These are phyloP conservation scores for Lymantria dispar DNA, from an alignment of 2,888 invertebrate genomes.

Conservation along the genomic window DNA sequence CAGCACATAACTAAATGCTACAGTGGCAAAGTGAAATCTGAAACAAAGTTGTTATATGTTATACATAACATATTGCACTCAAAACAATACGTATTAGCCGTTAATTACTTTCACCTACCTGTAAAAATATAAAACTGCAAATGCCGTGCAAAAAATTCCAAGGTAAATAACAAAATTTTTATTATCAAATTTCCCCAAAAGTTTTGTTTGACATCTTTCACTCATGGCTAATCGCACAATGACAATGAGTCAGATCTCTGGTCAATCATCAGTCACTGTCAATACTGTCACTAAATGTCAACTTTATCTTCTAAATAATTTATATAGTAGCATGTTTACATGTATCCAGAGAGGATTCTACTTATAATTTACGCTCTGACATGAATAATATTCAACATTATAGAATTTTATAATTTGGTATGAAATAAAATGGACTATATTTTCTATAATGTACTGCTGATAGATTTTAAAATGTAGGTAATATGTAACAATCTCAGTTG, in stretches of 20 bases:
- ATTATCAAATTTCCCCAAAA: slow-evolving; percentile 72
- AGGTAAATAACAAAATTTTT: slow-evolving; percentile 74
- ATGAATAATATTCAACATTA: too few species aligned
- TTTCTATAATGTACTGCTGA: too few species aligned
- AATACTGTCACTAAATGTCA: neutral
- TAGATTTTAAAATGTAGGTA: too few species aligned
- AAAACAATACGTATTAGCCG: slow-evolving; percentile 8
- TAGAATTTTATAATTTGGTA: too few species aligned
- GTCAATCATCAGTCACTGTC: neutral
- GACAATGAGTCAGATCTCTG: slow-evolving; percentile 34
- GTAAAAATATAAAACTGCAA: slow-evolving; percentile 70
- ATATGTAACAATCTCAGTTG: too few species aligned
- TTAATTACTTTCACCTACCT: slow-evolving; percentile 46
- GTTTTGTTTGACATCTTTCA: slow-evolving; percentile 79
- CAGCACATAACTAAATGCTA: slow-evolving; percentile 72
- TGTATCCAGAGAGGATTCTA: too few species aligned
- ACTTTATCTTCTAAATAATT: neutral
- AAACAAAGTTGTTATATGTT: slow-evolving; percentile 41
- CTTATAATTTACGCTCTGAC: too few species aligned
- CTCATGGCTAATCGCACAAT: slow-evolving; percentile 73
- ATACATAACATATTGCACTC: slow-evolving; percentile 23
- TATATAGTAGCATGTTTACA: too few species aligned
- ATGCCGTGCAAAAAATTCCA: slow-evolving; percentile 58
- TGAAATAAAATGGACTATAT: too few species aligned
- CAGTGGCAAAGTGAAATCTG: slow-evolving; percentile 74